Evolutionary conservation across 1,140 invertebrate genomes (phyloP), one percentile per base, ranked within the genome.

Genomic region (Sinonovacula constricta): DNA sequence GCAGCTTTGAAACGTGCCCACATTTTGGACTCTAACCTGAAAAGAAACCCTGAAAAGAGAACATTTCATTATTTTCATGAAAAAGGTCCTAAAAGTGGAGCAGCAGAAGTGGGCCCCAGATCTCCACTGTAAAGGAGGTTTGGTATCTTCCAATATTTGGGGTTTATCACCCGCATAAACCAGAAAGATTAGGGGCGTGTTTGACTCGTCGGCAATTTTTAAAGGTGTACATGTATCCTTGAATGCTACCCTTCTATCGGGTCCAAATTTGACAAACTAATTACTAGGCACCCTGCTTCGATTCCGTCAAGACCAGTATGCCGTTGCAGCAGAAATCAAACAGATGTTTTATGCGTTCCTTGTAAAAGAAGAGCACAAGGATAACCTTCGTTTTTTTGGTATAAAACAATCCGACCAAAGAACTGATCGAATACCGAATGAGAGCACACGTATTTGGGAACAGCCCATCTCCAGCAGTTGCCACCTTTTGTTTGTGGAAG

Each of bases 241-340:
- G 0, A 88, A 87, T 65, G 33, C 69, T 28, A 45, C 69, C 1
- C 49, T 87, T 33, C 30, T 82, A n/a, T 10, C 65, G 10, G 86
- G 86, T 0, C 90, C 92, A 14, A 85, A 87, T 63, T 54, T 92
- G 0, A 90, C 91, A 80, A 85, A 56, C 57, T 74, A 56, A 31
- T 51, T 84, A n/a, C 24, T 81, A 0, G 82, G 63, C 5, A 63
- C 83, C 4, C 71, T 82, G 0, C 45, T 82, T 0, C 65, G 81
- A 3, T 85, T 85, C 45, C 57, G 83, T 22, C 3, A 57, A 30
- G 28, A 66, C 2, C 14, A n/a, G 28, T 65, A 82, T 39, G 82
- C 80, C 7, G 30, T 82, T 5, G 66, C 49, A 7, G 39, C 30
- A 3, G 78, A 80, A 51, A 66, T 80, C 22, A 22, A 72, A 45